Conservation (phyloP, 2,113 vertebrate species). For the Guaruba guarouba region DNA sequence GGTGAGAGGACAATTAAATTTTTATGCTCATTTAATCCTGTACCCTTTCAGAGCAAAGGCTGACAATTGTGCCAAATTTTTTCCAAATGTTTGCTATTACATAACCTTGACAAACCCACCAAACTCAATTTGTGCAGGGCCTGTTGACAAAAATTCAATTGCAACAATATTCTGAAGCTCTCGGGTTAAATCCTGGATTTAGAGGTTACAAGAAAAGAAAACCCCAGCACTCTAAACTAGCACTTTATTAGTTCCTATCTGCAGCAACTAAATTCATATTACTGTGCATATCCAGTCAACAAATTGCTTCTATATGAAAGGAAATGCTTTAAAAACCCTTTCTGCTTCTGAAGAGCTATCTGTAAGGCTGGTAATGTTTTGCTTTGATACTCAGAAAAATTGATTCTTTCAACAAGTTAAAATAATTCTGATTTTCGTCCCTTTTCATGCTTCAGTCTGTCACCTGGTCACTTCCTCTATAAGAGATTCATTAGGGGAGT, state of each 20-base stretch:
- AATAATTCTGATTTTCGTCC: slow-evolving; percentile 58
- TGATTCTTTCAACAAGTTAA: slow-evolving; percentile 69
- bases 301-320: neutral
- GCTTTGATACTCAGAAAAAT: slow-evolving; percentile 68
- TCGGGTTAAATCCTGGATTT: slow-evolving; percentile 31
- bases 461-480: slow-evolving; percentile 64
- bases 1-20: slow-evolving; percentile 60
- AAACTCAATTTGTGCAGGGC: slow-evolving; percentile 28
- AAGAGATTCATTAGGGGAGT: slow-evolving; percentile 30
- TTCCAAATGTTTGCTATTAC: slow-evolving; percentile 49
- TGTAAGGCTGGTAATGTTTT: slow-evolving; percentile 52
- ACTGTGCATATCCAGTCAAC: neutral
- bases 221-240: neutral
- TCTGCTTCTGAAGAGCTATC: neutral
- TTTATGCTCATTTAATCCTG: slow-evolving; percentile 65
- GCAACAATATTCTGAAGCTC: neutral
- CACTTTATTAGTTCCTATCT: slow-evolving; percentile 3
- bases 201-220: slow-evolving; percentile 1
- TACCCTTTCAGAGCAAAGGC: slow-evolving; percentile 50
- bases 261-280: neutral
- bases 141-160: neutral
- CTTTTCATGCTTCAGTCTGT: slow-evolving; percentile 55
- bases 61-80: slow-evolving; percentile 53
- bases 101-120: slow-evolving; percentile 29
- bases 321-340: slow-evolving; percentile 17